Evolutionary conservation across 2,113 vertebrate species (phyloP), one percentile per base, ranked within the genome.

Genomic region (Herpetotheres cachinnans): DNA sequence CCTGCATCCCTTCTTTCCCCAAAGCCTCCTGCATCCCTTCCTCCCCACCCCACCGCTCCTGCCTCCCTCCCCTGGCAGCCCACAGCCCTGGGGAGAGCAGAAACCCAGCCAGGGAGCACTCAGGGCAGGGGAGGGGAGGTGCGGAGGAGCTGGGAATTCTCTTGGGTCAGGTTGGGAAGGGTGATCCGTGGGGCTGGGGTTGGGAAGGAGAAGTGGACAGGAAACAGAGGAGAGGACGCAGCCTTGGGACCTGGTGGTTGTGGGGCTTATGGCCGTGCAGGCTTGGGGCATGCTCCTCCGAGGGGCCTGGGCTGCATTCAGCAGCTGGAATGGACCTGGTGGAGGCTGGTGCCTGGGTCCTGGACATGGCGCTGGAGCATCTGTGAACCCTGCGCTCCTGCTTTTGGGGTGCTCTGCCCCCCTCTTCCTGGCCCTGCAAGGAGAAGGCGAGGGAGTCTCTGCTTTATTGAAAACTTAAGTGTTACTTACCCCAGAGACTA

Each of bases 401-500:
- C 4, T 85, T 79, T 80, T 71, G 87, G 95, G 22, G 66, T 89
- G 94, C 42, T 93, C 85, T 89, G 66, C 21, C 16, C 16, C 9
- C 20, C 32, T 27, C 7, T 89, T 95, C 63, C 95, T 3, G 3
- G 40, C 92, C 42, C 32, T 52, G 90, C 61, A 63, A 84, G 70
- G 74, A 84, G 85, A 93, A 66, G 63, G 74, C 1, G 52, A 49
- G 54, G 42, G 46, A 76, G 24, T 66, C 54, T 79, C 42, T 80
- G 66, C 86, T 71, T 61, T 38, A 19, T 29, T 36, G 87, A 49
- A 85, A 86, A 77, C 44, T 77, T 93, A 30, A 78, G 79, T 54
- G 77, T 93, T 96, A 90, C 96, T 97, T 96, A 86, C 89, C 71
- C 82, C 78, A 62, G 94, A 95, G 92, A 86, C 77, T 56, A 24